Base-by-base conservation (phyloP, 2,113 vertebrate species). In the Thermophis baileyi region DNA sequence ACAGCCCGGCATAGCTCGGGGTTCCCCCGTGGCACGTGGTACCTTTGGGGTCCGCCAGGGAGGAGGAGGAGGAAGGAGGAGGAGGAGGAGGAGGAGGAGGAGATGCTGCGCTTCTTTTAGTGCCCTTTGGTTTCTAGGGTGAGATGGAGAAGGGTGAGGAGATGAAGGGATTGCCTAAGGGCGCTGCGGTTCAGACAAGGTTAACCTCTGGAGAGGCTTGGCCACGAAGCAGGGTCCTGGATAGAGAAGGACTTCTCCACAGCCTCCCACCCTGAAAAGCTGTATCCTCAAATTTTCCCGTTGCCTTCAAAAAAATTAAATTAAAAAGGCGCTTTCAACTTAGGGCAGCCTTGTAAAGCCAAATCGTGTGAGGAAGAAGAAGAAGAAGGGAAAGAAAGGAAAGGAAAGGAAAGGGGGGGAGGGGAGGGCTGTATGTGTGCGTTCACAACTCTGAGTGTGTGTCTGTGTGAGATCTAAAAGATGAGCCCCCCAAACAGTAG, bases 401-500 rank as follows among this genome's bases (percentile, higher is more conserved):
- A 74, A 54, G 10, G 5, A 49, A 30, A n/a, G n/a, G 16, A 35
- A 0, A 18, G 49, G 49, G 18, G 30, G 49, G 87, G 10, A 4
- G 60, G 47, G 57, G 57, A 60, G 85, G 46, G 50, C 49, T 50
- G 27, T 11, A 25, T 11, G 50, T 18, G 54, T 46, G 44, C 44
- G 30, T 57, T 53, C 25, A 40, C 63, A 47, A 12, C 85, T 57
- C 40, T n/a, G 53, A 60, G 91, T 50, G 51, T 88, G 91, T 30
- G 91, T 30, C 57, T 30, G 87, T 24, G 87, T 9, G 57, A 30
- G 96, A 96, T 98, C 94, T 96, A 97, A 98, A 98, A 98, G 98
- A 98, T 98, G 98, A 98, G 97, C 97, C 97, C 97, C 97, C 98
- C 97, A 97, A 98, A 98, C 97, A 98, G 97, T 98, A 98, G 97